A percentile compares a stretch with the other conserved stretches of the same genome.
Conservation (phyloP, 2,888 invertebrate species). For the Apocheima hispidaria region DNA sequence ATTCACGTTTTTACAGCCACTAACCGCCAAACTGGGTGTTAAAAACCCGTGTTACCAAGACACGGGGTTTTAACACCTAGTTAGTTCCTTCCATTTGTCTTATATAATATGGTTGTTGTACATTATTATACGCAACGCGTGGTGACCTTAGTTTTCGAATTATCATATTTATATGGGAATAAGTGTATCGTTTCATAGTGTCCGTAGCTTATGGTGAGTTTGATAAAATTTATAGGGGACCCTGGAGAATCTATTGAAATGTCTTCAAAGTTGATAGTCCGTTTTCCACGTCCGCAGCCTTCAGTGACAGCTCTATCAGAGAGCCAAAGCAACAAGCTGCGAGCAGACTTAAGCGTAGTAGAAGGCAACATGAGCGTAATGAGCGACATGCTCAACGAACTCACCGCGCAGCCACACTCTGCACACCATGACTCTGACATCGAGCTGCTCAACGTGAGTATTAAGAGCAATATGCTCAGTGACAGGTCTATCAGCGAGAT, state of each 20-base stretch:
- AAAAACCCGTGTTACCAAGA: too few species aligned
- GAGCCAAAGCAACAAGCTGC: slow-evolving; percentile 95
- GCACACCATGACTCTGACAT: slow-evolving; percentile 95
- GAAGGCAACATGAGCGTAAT: slow-evolving; percentile 97
- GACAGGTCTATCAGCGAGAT: too few species aligned
- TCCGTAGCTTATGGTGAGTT: background rate
- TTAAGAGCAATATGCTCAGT: background rate
- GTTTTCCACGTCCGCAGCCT: slow-evolving; percentile 25
- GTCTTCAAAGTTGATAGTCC: background rate
- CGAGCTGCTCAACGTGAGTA: slow-evolving; percentile 91
- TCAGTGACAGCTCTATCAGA: slow-evolving; percentile 78
- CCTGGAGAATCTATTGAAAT: too few species aligned
- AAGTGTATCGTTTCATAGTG: too few species aligned
- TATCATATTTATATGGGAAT: too few species aligned
- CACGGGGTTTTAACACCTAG: too few species aligned
- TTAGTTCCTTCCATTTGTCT: too few species aligned
- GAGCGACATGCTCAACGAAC: slow-evolving; percentile 97
- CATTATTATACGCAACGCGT: too few species aligned
- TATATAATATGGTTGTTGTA: too few species aligned
- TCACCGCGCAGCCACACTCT: slow-evolving; percentile 94
- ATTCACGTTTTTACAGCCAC: too few species aligned
- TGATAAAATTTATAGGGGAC: background rate
- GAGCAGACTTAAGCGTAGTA: slow-evolving; percentile 96
- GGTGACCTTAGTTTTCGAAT: too few species aligned
- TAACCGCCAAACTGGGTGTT: too few species aligned